Base-by-base conservation (phyloP, 1,140 invertebrate species). In the Palaemon carinicauda region DNA sequence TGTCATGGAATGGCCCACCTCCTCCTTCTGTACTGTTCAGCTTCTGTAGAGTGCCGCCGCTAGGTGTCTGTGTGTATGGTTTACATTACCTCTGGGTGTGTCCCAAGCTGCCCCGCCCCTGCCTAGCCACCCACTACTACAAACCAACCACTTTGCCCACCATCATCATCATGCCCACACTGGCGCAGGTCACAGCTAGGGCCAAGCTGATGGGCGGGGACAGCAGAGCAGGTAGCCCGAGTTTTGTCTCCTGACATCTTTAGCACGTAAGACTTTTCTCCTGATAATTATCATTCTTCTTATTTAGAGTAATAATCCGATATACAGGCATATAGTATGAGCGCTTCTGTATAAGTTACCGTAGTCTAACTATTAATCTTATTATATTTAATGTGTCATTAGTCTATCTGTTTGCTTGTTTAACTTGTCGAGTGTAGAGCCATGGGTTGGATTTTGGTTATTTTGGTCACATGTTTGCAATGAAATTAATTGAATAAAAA, bases 381-480 rank as follows among this genome's bases (percentile, higher is more conserved):
- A 89, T 89, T 89, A 88, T 83, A 88, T 89, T 90, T 89, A 90
- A 88, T 90, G 89, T 90, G 83, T 89, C 88, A 89, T 89, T 88
- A 89, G 88, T 87, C 80, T 85, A 80, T 88, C 86, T 89, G 88
- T 89, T 89, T 89, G 88, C 88, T 89, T 89, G 86, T 89, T 89
- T 89, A 80, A 54, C 60, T 88, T 87, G 79, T 85, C 82, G 82
- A 74, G 80, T 87, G 88, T 87, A 84, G 86, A 87, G 87, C 82
- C 89, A 90, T 90, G 88, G 89, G 90, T 88, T 90, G 88, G 89
- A 89, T 88, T 90, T 90, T 89, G 89, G 88, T 89, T 90, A 89
- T 89, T 87, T 90, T 89, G 77, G 80, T 89, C 81, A 88, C 60
- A 60, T 54, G 53, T 56, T 80, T 84, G 77, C 85, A 88, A 89